Percentiles rank a stretch among this genome's conserved stretches.
Evolutionary conservation across 2,113 vertebrate genomes (phyloP).

Genomic region (Microtus pennsylvanicus): DNA sequence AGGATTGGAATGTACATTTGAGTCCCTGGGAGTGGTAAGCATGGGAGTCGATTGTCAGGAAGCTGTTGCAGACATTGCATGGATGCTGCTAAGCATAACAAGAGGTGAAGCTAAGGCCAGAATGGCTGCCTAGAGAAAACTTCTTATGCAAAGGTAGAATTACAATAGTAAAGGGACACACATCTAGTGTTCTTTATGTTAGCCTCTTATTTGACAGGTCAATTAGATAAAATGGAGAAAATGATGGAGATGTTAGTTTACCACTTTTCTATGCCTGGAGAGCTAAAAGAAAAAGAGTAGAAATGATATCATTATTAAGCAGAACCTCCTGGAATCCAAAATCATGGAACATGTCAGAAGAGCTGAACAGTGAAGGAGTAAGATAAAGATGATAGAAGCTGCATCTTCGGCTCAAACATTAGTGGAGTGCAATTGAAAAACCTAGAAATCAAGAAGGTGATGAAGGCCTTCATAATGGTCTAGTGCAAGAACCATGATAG

Average conservation of each 20-base stretch:
- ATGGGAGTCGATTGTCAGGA: not conserved
- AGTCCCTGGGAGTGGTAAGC: not conserved
- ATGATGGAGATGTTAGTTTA: not conserved
- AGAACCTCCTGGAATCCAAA: not conserved
- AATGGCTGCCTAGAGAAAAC: not conserved
- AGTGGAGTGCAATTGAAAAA: not conserved
- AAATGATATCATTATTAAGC: not conserved
- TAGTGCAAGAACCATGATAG: not conserved
- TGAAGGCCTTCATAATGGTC: not conserved
- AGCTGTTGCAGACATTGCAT: not conserved
- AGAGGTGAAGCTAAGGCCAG: not conserved
- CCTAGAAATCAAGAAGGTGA: not conserved
- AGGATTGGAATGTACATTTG: not conserved
- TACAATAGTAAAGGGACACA: not conserved
- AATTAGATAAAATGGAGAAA: not conserved
- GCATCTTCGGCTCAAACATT: not conserved
- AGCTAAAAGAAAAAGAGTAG: not conserved
- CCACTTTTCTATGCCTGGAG: not conserved
- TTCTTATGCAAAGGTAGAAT: not conserved
- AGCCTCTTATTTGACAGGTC: not conserved
- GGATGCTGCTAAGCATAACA: not conserved
- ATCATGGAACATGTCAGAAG: not conserved
- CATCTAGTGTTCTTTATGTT: not conserved
- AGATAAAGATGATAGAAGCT: not conserved
- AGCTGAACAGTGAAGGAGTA: not conserved